These are phyloP conservation scores for Carapus acus DNA, from an alignment of 2,797 vertebrate species.

Conservation along the genomic window DNA sequence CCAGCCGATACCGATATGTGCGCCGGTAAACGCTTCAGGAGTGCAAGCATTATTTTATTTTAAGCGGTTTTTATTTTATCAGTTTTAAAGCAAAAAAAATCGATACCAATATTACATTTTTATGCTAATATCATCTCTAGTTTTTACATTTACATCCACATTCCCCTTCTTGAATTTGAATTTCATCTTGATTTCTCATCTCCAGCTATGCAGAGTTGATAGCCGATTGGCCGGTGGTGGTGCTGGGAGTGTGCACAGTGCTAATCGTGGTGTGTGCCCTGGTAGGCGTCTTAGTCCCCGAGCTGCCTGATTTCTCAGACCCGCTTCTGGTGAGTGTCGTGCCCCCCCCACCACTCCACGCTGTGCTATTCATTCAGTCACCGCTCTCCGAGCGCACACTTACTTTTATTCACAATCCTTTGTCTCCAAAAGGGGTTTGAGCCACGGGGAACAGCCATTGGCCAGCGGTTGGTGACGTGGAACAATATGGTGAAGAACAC, in stretches of 20 bases:
- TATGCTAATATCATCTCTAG: no score
- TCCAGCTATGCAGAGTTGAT: conserved; percentile 90
- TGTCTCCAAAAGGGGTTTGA: conserved; percentile 83
- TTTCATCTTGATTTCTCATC: no score
- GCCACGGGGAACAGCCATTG: conserved; percentile 94
- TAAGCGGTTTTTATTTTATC: no score
- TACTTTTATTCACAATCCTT: neutral
- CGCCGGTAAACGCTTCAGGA: no score
- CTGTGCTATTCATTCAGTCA: neutral
- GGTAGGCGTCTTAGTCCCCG: conserved; percentile 89
- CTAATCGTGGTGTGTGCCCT: conserved; percentile 92
- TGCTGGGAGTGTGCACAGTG: conserved; percentile 92
- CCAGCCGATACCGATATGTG: no score
- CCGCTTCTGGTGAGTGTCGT: conserved; percentile 84
- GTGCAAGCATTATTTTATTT: no score
- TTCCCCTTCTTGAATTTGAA: no score
- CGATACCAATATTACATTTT: no score
- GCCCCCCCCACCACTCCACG: neutral
- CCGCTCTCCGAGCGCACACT: no score
- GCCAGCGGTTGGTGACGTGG: conserved; percentile 95
- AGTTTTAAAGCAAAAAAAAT: no score
- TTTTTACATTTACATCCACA: no score
- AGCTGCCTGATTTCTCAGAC: conserved; percentile 96
- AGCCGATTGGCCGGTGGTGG: conserved; percentile 96
- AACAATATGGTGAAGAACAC: conserved; percentile 99